Conservation (phyloP, 1,140 invertebrate species). For the Adoxophyes honmai region DNA sequence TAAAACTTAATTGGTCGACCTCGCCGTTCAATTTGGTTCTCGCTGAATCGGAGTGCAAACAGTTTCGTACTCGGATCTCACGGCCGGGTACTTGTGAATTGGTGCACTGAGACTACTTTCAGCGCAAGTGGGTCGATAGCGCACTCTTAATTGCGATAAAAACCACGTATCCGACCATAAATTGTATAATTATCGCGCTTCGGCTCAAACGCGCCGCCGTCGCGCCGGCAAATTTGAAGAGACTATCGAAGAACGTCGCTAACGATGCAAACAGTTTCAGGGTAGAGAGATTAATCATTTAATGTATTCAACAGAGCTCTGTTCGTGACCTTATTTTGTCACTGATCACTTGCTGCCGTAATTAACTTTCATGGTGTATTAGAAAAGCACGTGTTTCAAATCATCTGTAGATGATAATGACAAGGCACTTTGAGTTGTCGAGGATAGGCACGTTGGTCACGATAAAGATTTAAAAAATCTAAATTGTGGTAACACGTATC, state of each 20-base stretch:
- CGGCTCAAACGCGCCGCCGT: conserved; percentile 47
- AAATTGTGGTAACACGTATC: too few relatives aligned
- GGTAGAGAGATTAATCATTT: conserved; percentile 4
- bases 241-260: neutral
- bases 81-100: conserved; percentile 54
- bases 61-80: conserved; percentile 29
- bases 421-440: too few relatives aligned
- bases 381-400: too few relatives aligned
- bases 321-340: neutral
- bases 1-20: conserved; percentile 21
- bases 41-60: conserved; percentile 39
- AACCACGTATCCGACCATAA: conserved; percentile 55
- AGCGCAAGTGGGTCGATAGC: conserved; percentile 46
- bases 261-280: conserved; percentile 8
- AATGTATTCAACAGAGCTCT: neutral
- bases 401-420: too few relatives aligned
- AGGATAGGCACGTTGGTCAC: too few relatives aligned
- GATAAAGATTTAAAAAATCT: too few relatives aligned
- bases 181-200: conserved; percentile 56
- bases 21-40: conserved; percentile 38
- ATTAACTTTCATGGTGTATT: too few relatives aligned
- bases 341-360: neutral
- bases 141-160: conserved; percentile 58
- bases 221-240: conserved; percentile 30
- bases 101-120: conserved; percentile 28